These are phyloP conservation scores for Anomalospiza imberbis DNA, from an alignment of 2,797 vertebrate species.

Conservation along the genomic window DNA sequence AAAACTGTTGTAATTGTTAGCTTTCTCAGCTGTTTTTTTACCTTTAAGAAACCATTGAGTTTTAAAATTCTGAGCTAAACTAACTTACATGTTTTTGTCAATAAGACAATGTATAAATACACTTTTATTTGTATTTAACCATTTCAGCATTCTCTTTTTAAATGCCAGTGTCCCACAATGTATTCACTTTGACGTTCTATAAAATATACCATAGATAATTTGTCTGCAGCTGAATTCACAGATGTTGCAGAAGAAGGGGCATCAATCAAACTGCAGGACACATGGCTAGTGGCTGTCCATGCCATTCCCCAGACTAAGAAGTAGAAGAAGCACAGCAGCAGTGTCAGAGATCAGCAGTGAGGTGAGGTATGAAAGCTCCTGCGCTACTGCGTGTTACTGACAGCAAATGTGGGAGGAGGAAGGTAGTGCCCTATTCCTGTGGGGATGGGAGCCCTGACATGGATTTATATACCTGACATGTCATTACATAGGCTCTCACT, in stretches of 20 bases:
- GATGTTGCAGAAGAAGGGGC: not conserved
- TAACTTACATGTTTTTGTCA: not conserved
- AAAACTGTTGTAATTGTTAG: not conserved
- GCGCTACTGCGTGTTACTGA: accelerated
- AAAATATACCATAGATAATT: not conserved
- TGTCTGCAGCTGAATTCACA: not conserved
- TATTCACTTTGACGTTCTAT: not conserved
- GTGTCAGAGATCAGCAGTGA: not conserved
- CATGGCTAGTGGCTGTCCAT: not conserved
- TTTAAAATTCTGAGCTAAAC: not conserved
- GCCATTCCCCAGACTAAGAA: not conserved
- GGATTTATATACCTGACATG: not conserved
- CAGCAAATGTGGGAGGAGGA: not conserved
- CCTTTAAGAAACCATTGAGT: not conserved
- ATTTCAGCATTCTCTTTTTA: not conserved
- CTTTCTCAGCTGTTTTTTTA: not conserved
- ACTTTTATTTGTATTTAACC: not conserved
- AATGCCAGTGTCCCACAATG: not conserved
- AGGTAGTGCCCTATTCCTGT: not conserved
- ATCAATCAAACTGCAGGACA: not conserved
- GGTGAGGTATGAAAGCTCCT: not conserved
- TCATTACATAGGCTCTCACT: not conserved
- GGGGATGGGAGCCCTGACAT: accelerated
- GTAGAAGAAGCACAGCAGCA: not conserved
- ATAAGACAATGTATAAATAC: not conserved